Base-by-base conservation (phyloP, 2,888 invertebrate genomes). In the Platycnemis pennipes region DNA sequence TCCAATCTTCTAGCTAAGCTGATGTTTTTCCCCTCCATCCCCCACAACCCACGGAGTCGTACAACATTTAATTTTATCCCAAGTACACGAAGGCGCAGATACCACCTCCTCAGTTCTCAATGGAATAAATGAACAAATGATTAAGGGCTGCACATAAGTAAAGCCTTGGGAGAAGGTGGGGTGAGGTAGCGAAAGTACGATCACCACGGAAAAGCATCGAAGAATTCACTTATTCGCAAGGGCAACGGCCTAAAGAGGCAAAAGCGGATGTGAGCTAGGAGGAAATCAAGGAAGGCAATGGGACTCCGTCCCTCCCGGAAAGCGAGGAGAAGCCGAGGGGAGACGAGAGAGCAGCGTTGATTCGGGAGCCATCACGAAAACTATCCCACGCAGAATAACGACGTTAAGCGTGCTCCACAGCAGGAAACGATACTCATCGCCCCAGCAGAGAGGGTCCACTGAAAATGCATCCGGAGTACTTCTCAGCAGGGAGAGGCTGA, bases 341-440 rank as follows among this genome's bases (percentile, higher is more conserved):
- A n/a, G 63, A 7, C 22, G 26, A 8, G n/a, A 26, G 63, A n/a
- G 63, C 4, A 37, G 77, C 31, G 77, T 16, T 77, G 77, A 77
- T 77, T 77, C 37, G 11, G 77, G 31, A 37, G 37, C 77, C 37
- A 77, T 77, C 37, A 31, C 77, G 77, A 37, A 37, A 77, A 77
- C 77, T 77, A 77, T 37, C 77, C 77, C 77, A 77, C 77, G 37
- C 37, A 77, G 77, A 77, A 77, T 77, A 77, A 77, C 77, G 77
- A 77, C 77, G 37, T 77, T 77, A 37, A 77, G 77, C 77, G 77
- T 37, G 77, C 77, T 37, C 16, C 77, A 37, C 77, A 31, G 77
- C 77, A 77, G 77, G 77, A 77, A 77, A 77, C 77, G 37, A 77
- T 77, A 37, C 37, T 31, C 31, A 77, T 31, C 31, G 77, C 77